Base-by-base conservation (phyloP, 2,888 invertebrate species). In the Rambutsinella grinnellia region DNA sequence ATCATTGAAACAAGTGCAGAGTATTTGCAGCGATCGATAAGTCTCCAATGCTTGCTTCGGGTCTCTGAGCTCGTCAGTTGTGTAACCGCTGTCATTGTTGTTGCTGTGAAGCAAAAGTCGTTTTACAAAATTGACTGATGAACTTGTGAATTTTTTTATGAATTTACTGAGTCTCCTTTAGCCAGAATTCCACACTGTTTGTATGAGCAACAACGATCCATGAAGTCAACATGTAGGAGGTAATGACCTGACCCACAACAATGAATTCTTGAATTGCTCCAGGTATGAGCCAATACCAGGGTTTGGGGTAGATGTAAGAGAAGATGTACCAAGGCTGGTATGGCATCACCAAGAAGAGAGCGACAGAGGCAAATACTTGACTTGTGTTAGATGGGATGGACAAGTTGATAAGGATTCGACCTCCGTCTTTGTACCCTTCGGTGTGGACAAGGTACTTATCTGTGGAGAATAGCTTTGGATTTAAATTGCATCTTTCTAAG, bases 201-300 rank as follows among this genome's bases (percentile, higher is more conserved):
- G 77, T 51, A 24, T 79, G 79, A n/a, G 75, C 77, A 0, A 75
- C 67, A 2, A 67, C 21, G 2, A 74, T 36, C 79, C 79, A 79
- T 0, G 28, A 24, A 0, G 28, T 28, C 0, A 79, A 17, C 26
- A 77, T 53, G 44, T 74, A 77, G 1, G 17, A 26, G 2, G 70
- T 54, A 5, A 79, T 60, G 1, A 67, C 66, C 27, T 79, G 74
- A 0, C 77, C 79, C 2, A 67, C 70, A 2, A 75, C 13, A 1
- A 62, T 44, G 23, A 49, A 77, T 60, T 79, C 79, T 47, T 79
- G 79, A 10, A 79, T 36, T 5, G 76, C 75, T 21, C 80, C 80
- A 1, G 80, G 80, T 57, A 80, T 80, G 0, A 70, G 65, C 19
- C 46, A 80, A 19, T 67, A 79, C 79, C 76, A 76, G 0, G 76